Percentiles rank a stretch among this genome's conserved stretches.
Conservation (phyloP, 2,888 invertebrate species). For the Cloeon dipterum region DNA sequence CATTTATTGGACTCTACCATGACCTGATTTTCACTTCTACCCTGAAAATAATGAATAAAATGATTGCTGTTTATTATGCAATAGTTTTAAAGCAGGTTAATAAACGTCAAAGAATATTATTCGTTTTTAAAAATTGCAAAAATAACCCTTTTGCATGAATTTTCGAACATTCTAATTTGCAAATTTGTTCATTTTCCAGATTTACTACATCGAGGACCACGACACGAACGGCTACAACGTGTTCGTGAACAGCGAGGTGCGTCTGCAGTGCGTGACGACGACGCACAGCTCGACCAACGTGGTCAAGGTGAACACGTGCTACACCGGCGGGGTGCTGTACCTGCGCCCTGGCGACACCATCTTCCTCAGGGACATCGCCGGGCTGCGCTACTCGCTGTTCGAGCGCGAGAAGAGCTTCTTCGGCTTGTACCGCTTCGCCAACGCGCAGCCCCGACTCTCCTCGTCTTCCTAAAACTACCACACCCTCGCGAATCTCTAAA, state of each 20-base stretch:
- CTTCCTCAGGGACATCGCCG: constrained; percentile 42
- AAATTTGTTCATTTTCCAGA: no score
- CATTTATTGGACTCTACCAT: no score
- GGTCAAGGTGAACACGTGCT: constrained; percentile 47
- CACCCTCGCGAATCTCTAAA: no score
- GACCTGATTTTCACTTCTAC: no score
- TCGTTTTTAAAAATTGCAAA: background rate
- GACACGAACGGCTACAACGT: constrained; percentile 54
- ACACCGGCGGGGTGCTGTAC: constrained; percentile 41
- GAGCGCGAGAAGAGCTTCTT: constrained; percentile 60
- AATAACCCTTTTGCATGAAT: no score
- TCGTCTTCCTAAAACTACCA: no score
- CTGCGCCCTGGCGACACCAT: constrained; percentile 38
- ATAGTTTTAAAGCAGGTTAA: no score
- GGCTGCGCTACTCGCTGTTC: constrained; percentile 40
- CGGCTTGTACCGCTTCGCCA: constrained; percentile 48
- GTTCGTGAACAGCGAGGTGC: constrained; percentile 31
- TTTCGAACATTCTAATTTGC: no score
- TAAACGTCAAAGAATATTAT: background rate
- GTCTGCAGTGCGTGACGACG: constrained; percentile 51
- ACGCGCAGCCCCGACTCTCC: no score
- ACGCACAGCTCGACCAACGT: constrained; percentile 25
- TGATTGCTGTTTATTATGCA: constrained; percentile 5
- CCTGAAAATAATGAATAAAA: no score
- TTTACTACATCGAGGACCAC: constrained; percentile 55